A percentile compares a stretch with the other conserved stretches of the same genome.
These are phyloP conservation scores for Prunella strophiata DNA, from an alignment of 2,797 vertebrate genomes.

Conservation along the genomic window DNA sequence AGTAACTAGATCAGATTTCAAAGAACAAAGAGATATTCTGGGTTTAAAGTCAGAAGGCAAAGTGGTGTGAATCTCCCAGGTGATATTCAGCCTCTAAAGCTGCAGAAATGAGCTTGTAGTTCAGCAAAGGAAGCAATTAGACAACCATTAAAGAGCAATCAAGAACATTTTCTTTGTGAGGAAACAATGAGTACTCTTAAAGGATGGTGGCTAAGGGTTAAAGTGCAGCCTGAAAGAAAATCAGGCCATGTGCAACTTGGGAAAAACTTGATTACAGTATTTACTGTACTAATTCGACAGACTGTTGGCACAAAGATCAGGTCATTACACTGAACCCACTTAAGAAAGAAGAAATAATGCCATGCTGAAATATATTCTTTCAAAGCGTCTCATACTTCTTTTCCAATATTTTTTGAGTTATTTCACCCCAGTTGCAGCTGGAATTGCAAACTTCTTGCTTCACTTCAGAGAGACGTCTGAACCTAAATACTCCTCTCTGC, in stretches of 20 bases:
- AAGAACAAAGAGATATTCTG: neutral
- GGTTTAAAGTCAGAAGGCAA: neutral
- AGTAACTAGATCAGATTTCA: neutral
- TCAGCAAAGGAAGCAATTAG: neutral
- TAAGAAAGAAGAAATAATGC: slow-evolving; percentile 50
- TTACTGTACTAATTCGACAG: slow-evolving; percentile 46
- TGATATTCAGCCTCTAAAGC: neutral
- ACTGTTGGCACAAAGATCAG: slow-evolving; percentile 19
- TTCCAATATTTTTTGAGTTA: slow-evolving; percentile 22
- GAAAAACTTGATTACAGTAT: slow-evolving; percentile 59
- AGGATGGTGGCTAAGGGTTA: slow-evolving; percentile 19
- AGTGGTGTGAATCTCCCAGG: neutral
- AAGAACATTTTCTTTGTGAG: neutral
- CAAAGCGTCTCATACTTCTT: neutral
- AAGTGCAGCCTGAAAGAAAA: slow-evolving; percentile 49
- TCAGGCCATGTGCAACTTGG: slow-evolving; percentile 26
- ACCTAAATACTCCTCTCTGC: slow-evolving; percentile 5
- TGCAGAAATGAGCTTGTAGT: neutral
- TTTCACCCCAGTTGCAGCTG: slow-evolving; percentile 37
- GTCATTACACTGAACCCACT: slow-evolving; percentile 1
- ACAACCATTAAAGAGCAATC: neutral
- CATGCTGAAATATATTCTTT: slow-evolving; percentile 30
- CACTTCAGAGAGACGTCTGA: slow-evolving; percentile 26
- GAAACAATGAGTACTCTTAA: slow-evolving; percentile 5
- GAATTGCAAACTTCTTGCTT: slow-evolving; percentile 24